phyloP scores from a whole-genome alignment of 1,140 invertebrate genomes.

The Potamilus streckersoni region DNA sequence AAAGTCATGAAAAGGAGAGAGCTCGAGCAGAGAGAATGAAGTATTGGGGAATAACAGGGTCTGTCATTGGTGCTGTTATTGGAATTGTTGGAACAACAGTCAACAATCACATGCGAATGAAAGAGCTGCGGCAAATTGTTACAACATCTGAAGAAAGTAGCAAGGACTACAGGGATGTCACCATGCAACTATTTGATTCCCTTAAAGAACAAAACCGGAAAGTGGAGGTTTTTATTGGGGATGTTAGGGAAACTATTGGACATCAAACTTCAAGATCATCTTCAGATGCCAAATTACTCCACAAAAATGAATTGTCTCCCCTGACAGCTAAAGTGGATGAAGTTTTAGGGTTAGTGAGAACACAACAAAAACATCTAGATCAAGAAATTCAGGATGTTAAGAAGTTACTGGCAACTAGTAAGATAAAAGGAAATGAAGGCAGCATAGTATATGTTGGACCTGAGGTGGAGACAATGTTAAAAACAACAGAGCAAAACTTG shows the following conservation, averaged over 20 bases:
- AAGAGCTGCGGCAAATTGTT: slow-evolving; percentile 75
- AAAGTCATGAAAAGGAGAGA: slow-evolving; percentile 80
- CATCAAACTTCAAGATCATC: not conserved
- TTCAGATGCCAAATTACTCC: slow-evolving; percentile 3
- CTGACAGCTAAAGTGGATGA: slow-evolving; percentile 45
- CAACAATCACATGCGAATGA: slow-evolving; percentile 77
- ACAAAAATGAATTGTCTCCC: slow-evolving; percentile 4
- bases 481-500: slow-evolving; percentile 55
- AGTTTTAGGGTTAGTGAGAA: slow-evolving; percentile 41
- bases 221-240: slow-evolving; percentile 45
- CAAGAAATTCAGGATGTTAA: slow-evolving; percentile 41
- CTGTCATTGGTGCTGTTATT: slow-evolving; percentile 76
- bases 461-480: slow-evolving; percentile 53
- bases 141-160: slow-evolving; percentile 59
- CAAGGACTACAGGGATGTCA: slow-evolving; percentile 38
- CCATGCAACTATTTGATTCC: slow-evolving; percentile 38
- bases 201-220: slow-evolving; percentile 51
- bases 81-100: slow-evolving; percentile 77
- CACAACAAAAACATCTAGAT: slow-evolving; percentile 40
- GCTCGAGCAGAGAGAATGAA: slow-evolving; percentile 81
- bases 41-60: slow-evolving; percentile 82
- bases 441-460: slow-evolving; percentile 62
- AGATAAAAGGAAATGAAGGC: slow-evolving; percentile 10
- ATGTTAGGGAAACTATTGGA: slow-evolving; percentile 30
- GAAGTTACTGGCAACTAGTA: slow-evolving; percentile 29